Conservation (phyloP, 2,888 invertebrate genomes). For the Polymixis flavicincta region DNA sequence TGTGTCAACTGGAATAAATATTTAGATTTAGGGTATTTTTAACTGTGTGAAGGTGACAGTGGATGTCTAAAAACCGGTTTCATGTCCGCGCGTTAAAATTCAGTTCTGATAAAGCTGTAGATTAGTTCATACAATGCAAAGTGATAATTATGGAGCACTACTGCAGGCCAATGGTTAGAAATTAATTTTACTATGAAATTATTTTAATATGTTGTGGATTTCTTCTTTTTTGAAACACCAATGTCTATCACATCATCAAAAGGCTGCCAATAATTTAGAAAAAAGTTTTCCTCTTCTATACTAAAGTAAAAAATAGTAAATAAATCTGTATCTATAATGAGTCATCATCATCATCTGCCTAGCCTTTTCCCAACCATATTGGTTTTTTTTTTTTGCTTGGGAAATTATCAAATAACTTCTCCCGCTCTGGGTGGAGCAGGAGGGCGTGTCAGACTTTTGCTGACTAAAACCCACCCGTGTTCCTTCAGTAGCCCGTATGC, state of each 20-base stretch:
- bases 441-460: no score
- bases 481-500: no score
- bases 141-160: slow-evolving; percentile 53
- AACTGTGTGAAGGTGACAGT: slow-evolving; percentile 37
- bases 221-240: no score
- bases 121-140: slow-evolving; percentile 41
- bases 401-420: no score
- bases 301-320: neutral
- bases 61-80: slow-evolving; percentile 49
- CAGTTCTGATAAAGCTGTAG: slow-evolving; percentile 28
- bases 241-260: neutral
- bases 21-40: slow-evolving; percentile 52
- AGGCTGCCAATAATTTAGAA: neutral
- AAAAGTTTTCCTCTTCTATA: neutral
- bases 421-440: no score
- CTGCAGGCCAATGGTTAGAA: slow-evolving; percentile 45
- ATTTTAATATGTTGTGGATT: neutral
- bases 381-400: no score
- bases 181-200: neutral
- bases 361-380: no score
- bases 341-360: no score
- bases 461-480: no score
- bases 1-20: slow-evolving; percentile 55
- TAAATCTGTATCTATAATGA: neutral
- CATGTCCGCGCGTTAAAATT: slow-evolving; percentile 25